phyloP scores from a whole-genome alignment of 2,797 vertebrate species.

The Sus cebifrons region DNA sequence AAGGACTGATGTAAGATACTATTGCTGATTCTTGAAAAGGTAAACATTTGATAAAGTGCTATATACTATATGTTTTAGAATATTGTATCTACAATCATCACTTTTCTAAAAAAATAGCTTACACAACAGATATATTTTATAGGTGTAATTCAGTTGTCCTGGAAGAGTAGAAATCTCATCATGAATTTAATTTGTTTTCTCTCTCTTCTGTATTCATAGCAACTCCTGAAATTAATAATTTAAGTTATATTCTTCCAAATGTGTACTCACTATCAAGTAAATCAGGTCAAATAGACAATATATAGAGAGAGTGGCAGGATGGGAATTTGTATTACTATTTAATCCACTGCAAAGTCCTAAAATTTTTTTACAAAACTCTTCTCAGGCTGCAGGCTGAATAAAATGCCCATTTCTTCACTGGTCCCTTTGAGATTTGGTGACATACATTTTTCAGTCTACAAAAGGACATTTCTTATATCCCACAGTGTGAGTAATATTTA shows the following conservation, averaged over 20 bases:
- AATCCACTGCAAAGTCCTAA: conserved; percentile 36
- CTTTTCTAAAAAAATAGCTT: neutral
- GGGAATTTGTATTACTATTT: conserved; percentile 38
- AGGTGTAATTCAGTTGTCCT: conserved; percentile 15
- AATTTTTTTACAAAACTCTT: conserved; percentile 55
- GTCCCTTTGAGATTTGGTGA: conserved; percentile 64
- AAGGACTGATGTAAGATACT: conserved; percentile 9
- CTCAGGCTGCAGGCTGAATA: conserved; percentile 21
- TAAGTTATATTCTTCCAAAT: conserved; percentile 48
- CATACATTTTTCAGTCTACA: conserved; percentile 46
- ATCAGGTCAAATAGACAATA: conserved; percentile 35
- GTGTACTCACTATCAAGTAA: neutral
- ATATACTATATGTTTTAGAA: conserved; percentile 26
- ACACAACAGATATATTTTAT: conserved; percentile 7
- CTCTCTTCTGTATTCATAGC: neutral
- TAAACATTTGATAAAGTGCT: neutral
- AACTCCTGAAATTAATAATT: conserved; percentile 37
- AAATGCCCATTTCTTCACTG: conserved; percentile 51
- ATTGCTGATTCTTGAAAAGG: conserved; percentile 13
- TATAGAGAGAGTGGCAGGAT: neutral
- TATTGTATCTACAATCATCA: neutral
- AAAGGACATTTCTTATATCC: conserved; percentile 43
- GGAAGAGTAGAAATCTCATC: neutral
- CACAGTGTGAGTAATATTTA: conserved; percentile 53
- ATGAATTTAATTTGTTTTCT: conserved; percentile 22